A percentile compares a stretch with the other conserved stretches of the same genome.
Conservation (phyloP, 2,888 invertebrate species). For the Oscheius sp. region DNA sequence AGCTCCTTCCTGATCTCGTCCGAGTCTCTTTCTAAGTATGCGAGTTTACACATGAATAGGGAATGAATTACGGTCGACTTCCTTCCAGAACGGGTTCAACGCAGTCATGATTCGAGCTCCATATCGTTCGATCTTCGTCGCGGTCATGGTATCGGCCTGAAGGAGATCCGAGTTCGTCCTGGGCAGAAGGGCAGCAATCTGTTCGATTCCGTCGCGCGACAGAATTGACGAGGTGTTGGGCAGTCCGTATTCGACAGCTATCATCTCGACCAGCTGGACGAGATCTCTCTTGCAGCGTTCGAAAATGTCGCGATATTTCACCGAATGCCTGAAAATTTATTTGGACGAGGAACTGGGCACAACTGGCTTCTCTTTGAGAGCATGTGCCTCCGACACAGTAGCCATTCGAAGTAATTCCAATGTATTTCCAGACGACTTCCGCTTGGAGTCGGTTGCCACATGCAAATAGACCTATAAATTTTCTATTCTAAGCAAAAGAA, state of each 20-base stretch:
- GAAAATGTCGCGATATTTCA: conserved; percentile 66
- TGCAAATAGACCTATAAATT: conserved; percentile 58
- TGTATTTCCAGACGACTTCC: conserved; percentile 39
- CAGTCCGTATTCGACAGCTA: conserved; percentile 52
- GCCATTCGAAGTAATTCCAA: conserved; percentile 57
- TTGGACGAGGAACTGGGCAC: background rate
- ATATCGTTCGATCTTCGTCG: conserved; percentile 56
- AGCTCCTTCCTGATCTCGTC: conserved; percentile 57
- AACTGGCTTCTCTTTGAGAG: conserved; percentile 63
- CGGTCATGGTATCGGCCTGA: conserved; percentile 66
- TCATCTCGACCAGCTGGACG: conserved; percentile 44
- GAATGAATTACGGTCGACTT: conserved; percentile 56
- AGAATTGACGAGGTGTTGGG: conserved; percentile 55
- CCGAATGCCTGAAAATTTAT: conserved; percentile 49
- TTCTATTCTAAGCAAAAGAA: background rate
- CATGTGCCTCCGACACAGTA: conserved; percentile 64
- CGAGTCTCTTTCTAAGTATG: conserved; percentile 53
- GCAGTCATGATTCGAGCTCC: conserved; percentile 62
- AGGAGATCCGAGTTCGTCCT: conserved; percentile 71
- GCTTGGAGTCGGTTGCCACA: conserved; percentile 45
- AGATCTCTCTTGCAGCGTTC: conserved; percentile 54
- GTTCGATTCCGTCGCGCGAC: conserved; percentile 65
- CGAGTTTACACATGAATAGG: background rate
- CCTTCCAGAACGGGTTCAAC: conserved; percentile 61
- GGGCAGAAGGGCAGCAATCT: conserved; percentile 70